Base-by-base conservation (phyloP, 2,797 vertebrate species). In the Rhyacichthys aspro region DNA sequence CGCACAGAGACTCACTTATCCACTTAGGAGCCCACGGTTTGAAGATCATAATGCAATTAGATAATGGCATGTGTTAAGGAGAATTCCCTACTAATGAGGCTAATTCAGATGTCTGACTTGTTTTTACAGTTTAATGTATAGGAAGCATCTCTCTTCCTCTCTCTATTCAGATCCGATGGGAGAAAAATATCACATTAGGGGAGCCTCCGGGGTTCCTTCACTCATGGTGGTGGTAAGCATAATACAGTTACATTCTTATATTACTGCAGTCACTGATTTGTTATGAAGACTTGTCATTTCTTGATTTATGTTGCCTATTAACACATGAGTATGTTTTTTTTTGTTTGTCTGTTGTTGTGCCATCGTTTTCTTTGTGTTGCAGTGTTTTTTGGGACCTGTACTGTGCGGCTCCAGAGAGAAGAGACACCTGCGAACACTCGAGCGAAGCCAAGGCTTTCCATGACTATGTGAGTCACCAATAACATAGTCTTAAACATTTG, bases 171-270 rank as follows among this genome's bases (percentile, higher is more conserved):
- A 98, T 99, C 93, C 95, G 97, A 98, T 99, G 97, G 97, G 97
- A 99, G 93, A 98, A 98, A 94, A 99, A 99, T 91, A 98, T 99
- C 90, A 98, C 96, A 48, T 92, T 98, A 92, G 97, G 97, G 74
- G 97, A 99, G 76, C 97, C 97, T 75, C 97, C 97, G 41, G 97
- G 97, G 94, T 99, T 99, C 91, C 93, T 98, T 79, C 96, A 98
- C 86, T 99, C 97, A 61, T 99, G 97, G 97, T 99, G 97, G 97
- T 99, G 97, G 97, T 99, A 91, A 96, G 97, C 19, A 5, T 23
- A 53, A 52, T 58, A 41, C 45, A 23, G 46, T 59, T 63, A 33
- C 43, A 46, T 55, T 49, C 17, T 55, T 15, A 17, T 59, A 59
- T 53, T 44, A 62, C 54, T 48, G 44, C 48, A 68, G 72, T 55